phyloP scores from a whole-genome alignment of 2,797 vertebrate species.

The Phoxinus dragarum region DNA sequence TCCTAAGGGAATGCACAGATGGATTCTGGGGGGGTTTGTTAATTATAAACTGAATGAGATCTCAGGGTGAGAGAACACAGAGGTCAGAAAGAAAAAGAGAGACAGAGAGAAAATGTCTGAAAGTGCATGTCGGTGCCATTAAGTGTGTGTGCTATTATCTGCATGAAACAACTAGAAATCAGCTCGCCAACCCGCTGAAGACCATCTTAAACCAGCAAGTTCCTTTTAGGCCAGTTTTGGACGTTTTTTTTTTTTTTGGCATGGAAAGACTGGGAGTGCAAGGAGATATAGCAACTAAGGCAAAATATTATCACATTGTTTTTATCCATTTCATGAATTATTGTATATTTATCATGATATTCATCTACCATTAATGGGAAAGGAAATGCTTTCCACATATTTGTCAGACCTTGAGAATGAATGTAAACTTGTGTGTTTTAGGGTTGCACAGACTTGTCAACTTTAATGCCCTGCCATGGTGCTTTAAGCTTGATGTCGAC shows the following conservation, averaged over 20 bases:
- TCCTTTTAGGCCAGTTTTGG: not conserved
- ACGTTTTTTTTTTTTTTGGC: not conserved
- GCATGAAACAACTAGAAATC: not conserved
- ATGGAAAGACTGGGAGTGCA: not conserved
- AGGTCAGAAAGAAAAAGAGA: constrained; percentile 21
- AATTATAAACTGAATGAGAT: constrained; percentile 32
- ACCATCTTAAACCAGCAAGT: not conserved
- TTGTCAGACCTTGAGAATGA: not conserved
- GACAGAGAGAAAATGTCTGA: constrained; percentile 25
- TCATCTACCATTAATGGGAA: not conserved
- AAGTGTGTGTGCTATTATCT: not conserved
- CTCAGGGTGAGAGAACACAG: constrained; percentile 20
- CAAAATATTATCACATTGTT: not conserved
- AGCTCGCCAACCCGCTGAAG: not conserved
- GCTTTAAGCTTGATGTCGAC: too few relatives aligned
- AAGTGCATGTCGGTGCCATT: not conserved
- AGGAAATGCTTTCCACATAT: not conserved
- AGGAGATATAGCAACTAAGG: not conserved
- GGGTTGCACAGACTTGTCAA: too few relatives aligned
- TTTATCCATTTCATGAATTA: not conserved
- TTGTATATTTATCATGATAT: not conserved
- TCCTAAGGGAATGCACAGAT: constrained; percentile 39
- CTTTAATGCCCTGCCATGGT: too few relatives aligned
- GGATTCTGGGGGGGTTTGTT: constrained; percentile 27
- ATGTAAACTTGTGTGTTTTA: not conserved